Percentiles rank a stretch among this genome's conserved stretches.
Conservation (phyloP, 2,888 invertebrate species). For the Eupsilia transversa region DNA sequence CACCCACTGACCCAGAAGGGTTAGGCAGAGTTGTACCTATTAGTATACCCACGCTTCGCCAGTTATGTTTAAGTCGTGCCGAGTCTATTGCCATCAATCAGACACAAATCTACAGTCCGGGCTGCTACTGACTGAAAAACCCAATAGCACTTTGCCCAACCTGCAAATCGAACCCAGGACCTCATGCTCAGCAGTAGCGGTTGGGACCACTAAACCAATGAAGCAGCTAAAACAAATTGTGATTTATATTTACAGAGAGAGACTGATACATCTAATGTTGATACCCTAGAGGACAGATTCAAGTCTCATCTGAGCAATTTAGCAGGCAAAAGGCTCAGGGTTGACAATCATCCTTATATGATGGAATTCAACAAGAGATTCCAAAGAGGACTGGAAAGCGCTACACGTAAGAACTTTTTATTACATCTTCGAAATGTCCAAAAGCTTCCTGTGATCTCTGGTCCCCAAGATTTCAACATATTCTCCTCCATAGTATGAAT, state of each 20-base stretch:
- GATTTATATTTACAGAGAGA: constrained; percentile 73
- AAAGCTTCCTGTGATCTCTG: background rate
- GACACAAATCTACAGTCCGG: too few species aligned
- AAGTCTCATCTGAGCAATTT: constrained; percentile 73
- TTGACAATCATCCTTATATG: constrained; percentile 81
- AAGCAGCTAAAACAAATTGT: background rate
- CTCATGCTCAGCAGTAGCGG: too few species aligned
- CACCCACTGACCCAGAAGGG: too few species aligned
- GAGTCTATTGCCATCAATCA: too few species aligned
- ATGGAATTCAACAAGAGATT: constrained; percentile 77
- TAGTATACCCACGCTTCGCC: too few species aligned
- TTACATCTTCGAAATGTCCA: background rate
- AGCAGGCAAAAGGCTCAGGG: constrained; percentile 72
- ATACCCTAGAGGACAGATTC: constrained; percentile 78
- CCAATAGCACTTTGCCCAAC: too few species aligned
- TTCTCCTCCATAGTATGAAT: background rate
- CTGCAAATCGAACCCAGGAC: too few species aligned
- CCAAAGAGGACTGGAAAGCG: constrained; percentile 69
- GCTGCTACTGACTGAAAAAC: too few species aligned
- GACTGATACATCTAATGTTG: constrained; percentile 78
- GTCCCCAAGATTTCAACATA: background rate
- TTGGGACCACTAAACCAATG: too few species aligned
- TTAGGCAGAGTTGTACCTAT: too few species aligned
- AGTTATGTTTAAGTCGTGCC: too few species aligned
- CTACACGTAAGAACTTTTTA: constrained; percentile 70